Base-by-base conservation (phyloP, 2,797 vertebrate species). In the Leptoclinus maculatus region DNA sequence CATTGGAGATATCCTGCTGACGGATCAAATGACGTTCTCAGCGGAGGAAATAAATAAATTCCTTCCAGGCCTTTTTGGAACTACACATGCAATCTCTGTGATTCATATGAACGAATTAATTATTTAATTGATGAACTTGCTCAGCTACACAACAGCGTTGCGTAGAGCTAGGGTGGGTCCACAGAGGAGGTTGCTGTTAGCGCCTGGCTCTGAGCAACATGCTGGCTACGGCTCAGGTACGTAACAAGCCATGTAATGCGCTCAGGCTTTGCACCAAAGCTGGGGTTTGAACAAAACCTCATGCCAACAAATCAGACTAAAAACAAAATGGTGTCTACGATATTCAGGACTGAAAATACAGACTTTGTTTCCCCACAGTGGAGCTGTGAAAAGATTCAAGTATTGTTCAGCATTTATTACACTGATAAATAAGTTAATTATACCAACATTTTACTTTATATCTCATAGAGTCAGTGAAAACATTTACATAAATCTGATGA, bases 191-290 rank as follows among this genome's bases (percentile, higher is more conserved):
- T 84, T 69, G 64, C 65, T 85, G 76, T 86, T 80, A 59, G 60
- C 53, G 64, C 76, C 29, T 89, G 89, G 71, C 80, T 81, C 62
- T 23, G 25, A 74, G 54, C 56, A 65, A 38, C 73, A 21, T 10
- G 53, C 72, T 91, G 91, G 90, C 87, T 62, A 3, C 3, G 25
- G 21, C 64, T 91, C 80, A 80, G 83, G 81, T 82, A 81, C 65
- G 47, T 83, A 92, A 91, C 76, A 85, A 88, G 77, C 75, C 71
- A 78, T 91, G 82, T 82, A 89, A 93, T 93, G 82, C 59, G n/a
- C 71, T 86, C 79, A 76, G 73, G 74, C 80, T 90, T 84, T 87
- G 74, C 72, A 84, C 68, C 78, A 86, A 83, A 83, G 66, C 83
- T 85, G 65, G 56, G 79, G 74, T 65, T 89, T 80, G 17, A 88